These are phyloP conservation scores for Sula dactylatra DNA, from an alignment of 2,113 vertebrate species.

Conservation along the genomic window DNA sequence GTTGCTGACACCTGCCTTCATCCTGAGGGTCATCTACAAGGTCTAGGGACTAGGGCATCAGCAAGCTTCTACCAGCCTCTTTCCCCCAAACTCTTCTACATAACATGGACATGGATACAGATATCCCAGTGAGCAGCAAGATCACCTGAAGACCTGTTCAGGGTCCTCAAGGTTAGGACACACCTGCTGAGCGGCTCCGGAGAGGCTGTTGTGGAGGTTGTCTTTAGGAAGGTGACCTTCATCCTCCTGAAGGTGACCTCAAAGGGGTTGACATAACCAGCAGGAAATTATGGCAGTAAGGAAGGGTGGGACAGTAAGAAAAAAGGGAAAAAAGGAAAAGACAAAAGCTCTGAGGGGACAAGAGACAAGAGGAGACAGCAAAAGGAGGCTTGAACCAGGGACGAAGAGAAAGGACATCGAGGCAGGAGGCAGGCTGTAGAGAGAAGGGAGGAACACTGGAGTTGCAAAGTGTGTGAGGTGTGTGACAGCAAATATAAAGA, in stretches of 20 bases:
- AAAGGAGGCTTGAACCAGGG: not conserved
- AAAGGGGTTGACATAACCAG: not conserved
- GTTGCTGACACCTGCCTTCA: not conserved
- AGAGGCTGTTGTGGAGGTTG: not conserved
- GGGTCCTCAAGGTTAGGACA: not conserved
- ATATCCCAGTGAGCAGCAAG: not conserved
- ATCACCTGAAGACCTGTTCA: not conserved
- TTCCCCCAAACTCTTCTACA: not conserved
- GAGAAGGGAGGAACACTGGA: not conserved
- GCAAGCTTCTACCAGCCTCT: not conserved
- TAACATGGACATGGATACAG: not conserved
- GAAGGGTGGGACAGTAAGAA: not conserved
- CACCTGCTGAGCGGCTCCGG: not conserved
- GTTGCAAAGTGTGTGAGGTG: not conserved
- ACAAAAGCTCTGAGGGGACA: not conserved
- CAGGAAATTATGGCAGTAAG: not conserved
- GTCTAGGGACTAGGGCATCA: not conserved
- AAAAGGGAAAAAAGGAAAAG: not conserved
- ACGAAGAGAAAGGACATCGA: not conserved
- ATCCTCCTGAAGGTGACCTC: not conserved
- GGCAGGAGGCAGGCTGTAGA: not conserved
- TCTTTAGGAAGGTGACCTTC: not conserved
- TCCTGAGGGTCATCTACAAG: not conserved
- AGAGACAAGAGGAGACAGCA: not conserved
- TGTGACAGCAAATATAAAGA: not conserved